Base-by-base conservation (phyloP, 2,888 invertebrate genomes). In the Coleophora flavipennella region DNA sequence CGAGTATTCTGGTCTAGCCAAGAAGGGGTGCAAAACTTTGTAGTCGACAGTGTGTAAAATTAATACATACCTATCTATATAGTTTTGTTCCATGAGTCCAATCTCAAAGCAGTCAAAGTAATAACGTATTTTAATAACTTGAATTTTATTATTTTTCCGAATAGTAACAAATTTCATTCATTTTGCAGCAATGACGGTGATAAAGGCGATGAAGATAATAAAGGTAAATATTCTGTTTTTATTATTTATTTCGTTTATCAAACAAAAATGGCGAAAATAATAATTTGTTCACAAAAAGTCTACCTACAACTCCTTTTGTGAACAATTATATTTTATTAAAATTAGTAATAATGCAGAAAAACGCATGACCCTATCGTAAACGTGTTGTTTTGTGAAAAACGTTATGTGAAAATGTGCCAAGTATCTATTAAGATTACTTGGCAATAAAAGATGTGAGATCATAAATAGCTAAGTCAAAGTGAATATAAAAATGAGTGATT, bases 1-100 rank as follows among this genome's bases (percentile, higher is more conserved):
- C 29, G 11, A 29, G 29, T n/a, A 8, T 11, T 29, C 32, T 20
- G 20, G 20, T 20, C 20, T 20, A 6, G 20, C 20, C 20, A 20
- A 29, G 70, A 66, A 73, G 59, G 64, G 83, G 85, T 85, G 85
- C 85, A 85, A 85, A 85, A 84, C 85, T 85, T 85, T 85, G 85
- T 85, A 84, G 84, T 55, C 62, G 74, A 73, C 64, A 50, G 41
- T 40, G 45, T 44, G 41, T 36, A 20, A 20, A 20, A 20, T 20
- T 3, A 20, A 20, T 29, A 35, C 12, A 25, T 12, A 31, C 31
- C 38, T 39, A 33, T 10, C 34, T 34, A 25, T 33, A 31, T 31
- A 10, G 10, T 31, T 11, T 20, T 20, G n/a, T n/a, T n/a, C n/a
- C 6, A 20, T 20, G 6, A 20, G 20, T 20, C 20, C 6, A 20